Conservation (phyloP, 2,888 invertebrate genomes). For the Eupithecia inturbata region DNA sequence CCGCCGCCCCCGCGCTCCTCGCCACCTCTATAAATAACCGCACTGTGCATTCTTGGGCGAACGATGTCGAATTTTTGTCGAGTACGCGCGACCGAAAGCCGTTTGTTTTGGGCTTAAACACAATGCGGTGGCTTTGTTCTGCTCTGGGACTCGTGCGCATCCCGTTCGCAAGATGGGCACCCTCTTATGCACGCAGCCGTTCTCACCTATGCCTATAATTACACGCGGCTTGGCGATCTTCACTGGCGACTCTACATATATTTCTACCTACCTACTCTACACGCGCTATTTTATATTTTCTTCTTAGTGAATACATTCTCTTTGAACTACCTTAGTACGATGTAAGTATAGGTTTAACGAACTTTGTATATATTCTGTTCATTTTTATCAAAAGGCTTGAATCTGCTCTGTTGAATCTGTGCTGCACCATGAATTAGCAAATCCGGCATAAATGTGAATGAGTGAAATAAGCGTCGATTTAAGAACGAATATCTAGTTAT, state of each 20-base stretch:
- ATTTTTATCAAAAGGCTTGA: background rate
- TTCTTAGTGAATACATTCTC: background rate
- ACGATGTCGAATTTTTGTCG: slow-evolving; percentile 84
- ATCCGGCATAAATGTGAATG: background rate
- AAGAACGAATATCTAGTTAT: background rate
- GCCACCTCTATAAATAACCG: slow-evolving; percentile 79
- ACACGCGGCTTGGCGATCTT: slow-evolving; percentile 38
- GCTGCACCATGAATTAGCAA: background rate
- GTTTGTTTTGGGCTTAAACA: slow-evolving; percentile 78
- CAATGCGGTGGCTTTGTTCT: slow-evolving; percentile 40
- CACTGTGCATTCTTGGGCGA: slow-evolving; percentile 84
- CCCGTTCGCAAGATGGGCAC: slow-evolving; percentile 32
- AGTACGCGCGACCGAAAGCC: slow-evolving; percentile 83
- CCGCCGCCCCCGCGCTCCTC: slow-evolving; percentile 83
- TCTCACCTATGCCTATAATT: slow-evolving; percentile 42
- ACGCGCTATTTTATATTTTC: slow-evolving; percentile 20
- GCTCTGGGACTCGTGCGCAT: slow-evolving; percentile 32
- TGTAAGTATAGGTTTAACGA: background rate
- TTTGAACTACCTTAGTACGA: background rate
- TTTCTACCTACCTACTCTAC: slow-evolving; percentile 24
- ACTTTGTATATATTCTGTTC: background rate
- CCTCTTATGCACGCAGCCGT: slow-evolving; percentile 27
- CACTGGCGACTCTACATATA: slow-evolving; percentile 31
- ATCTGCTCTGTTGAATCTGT: background rate
- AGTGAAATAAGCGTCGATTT: background rate